Conservation (phyloP, 2,797 vertebrate species). For the Chaunax sp. region DNA sequence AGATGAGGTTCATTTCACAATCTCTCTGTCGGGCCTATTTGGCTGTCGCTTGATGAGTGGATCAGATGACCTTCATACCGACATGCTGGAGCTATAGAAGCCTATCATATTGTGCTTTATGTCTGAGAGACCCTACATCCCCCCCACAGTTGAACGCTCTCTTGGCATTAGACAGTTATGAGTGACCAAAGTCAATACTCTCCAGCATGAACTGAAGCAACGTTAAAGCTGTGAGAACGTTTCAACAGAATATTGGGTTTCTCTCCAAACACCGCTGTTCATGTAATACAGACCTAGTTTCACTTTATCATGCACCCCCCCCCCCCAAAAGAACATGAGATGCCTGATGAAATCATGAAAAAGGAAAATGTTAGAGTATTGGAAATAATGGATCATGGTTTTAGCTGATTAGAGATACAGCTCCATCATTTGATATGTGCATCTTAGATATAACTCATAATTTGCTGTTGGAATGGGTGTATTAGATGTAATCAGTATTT, state of each 20-base stretch:
- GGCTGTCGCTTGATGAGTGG: slow-evolving; percentile 34
- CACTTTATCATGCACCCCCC: slow-evolving; percentile 46
- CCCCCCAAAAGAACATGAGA: slow-evolving; percentile 46
- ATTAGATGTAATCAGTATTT: neutral
- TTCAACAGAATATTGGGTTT: slow-evolving; percentile 58
- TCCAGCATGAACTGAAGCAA: slow-evolving; percentile 40
- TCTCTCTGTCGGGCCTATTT: slow-evolving; percentile 27
- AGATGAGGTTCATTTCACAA: slow-evolving; percentile 34
- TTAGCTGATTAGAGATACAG: slow-evolving; percentile 1
- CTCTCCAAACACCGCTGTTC: slow-evolving; percentile 60
- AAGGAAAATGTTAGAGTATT: slow-evolving; percentile 48
- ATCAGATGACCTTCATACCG: slow-evolving; percentile 34
- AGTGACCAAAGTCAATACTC: slow-evolving; percentile 39
- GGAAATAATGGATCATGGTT: slow-evolving; percentile 25
- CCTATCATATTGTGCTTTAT: slow-evolving; percentile 40
- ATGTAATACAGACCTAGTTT: slow-evolving; percentile 56
- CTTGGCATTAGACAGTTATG: slow-evolving; percentile 25
- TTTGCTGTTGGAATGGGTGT: neutral
- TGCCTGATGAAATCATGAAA: slow-evolving; percentile 64
- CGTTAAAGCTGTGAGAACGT: slow-evolving; percentile 42
- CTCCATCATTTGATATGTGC: slow-evolving; percentile 4
- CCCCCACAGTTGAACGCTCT: slow-evolving; percentile 43
- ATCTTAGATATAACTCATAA: slow-evolving; percentile 22
- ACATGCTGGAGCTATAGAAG: slow-evolving; percentile 40
- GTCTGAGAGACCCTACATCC: slow-evolving; percentile 38